Evolutionary conservation across 1,140 invertebrate genomes (phyloP), one percentile per base, ranked within the genome.

Genomic region (Ceratina japonica): DNA sequence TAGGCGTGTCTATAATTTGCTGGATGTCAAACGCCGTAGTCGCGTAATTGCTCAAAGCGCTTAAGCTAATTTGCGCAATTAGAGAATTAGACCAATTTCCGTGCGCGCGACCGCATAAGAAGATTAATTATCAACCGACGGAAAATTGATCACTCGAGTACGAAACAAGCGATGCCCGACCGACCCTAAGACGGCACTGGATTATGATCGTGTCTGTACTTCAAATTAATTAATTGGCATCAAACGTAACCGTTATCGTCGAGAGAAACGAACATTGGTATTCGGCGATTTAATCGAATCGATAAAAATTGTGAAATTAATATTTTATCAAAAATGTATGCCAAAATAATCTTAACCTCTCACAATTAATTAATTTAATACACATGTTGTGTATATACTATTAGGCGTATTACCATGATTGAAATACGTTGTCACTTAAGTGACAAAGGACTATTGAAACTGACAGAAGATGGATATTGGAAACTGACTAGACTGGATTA

Each of bases 21-120:
- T 15, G 27, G 16, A 49, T 24, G 59, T 72, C 75, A 64, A 78
- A 78, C 20, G 75, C 20, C 63, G 22, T 10, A 49, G 20, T 16
- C 49, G 20, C 20, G 59, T 72, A 78, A 78, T 72, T 78, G 75
- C 61, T 78, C 68, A 63, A 72, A 78, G 75, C 49, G 37, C 8
- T n/a, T 49, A 27, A 13, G 59, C 5, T 78, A 63, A 72, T 78
- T 78, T n/a, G 20, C 4, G 59, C 59, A 72, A 78, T 78, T 72
- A 62, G 75, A 37, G 59, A 72, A 56, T 78, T 78, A 64, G 59
- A 63, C 51, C 59, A 56, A 72, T 72, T 72, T 16, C 68, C 22
- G 27, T 15, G 10, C 27, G 49, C 15, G n/a, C 16, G 8, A 49
- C 8, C 49, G 4, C 16, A 13, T 77, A 77, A 77, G 58, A 63